These are phyloP conservation scores for Gymnorhina tibicen DNA, from an alignment of 2,113 vertebrate species.

Conservation along the genomic window DNA sequence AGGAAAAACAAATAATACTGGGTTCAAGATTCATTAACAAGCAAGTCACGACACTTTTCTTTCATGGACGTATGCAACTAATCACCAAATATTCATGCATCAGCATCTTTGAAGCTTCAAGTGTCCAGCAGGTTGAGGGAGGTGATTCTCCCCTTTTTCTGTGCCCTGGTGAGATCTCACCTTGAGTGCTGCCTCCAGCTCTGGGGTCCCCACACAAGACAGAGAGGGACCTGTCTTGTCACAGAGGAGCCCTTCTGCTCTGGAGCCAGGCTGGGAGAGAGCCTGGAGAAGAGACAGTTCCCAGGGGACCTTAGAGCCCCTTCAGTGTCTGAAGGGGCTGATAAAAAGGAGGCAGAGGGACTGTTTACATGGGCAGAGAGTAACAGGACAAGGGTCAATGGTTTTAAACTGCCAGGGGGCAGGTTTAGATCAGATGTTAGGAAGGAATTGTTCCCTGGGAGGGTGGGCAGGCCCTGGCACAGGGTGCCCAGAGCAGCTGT, in stretches of 20 bases:
- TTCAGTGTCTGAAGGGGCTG: neutral
- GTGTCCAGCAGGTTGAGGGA: neutral
- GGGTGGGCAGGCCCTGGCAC: neutral
- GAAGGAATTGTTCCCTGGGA: neutral
- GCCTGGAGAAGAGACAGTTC: neutral
- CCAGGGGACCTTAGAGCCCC: neutral
- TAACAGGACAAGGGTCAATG: neutral
- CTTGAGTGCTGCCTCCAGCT: neutral
- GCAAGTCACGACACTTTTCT: neutral
- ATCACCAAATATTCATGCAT: neutral
- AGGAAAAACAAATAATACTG: neutral
- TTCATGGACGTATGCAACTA: neutral
- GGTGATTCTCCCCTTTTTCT: neutral
- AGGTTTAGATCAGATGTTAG: neutral
- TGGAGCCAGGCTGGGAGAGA: neutral
- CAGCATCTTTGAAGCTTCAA: neutral
- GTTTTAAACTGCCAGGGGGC: neutral
- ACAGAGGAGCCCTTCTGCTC: neutral
- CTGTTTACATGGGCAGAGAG: neutral
- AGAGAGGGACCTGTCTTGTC: neutral
- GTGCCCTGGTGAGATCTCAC: too few species aligned
- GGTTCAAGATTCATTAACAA: neutral
- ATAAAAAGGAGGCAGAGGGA: neutral
- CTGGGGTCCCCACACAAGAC: neutral
- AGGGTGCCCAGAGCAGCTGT: neutral